phyloP scores from a whole-genome alignment of 2,888 invertebrate genomes.

The Trissolcus brochymenae region DNA sequence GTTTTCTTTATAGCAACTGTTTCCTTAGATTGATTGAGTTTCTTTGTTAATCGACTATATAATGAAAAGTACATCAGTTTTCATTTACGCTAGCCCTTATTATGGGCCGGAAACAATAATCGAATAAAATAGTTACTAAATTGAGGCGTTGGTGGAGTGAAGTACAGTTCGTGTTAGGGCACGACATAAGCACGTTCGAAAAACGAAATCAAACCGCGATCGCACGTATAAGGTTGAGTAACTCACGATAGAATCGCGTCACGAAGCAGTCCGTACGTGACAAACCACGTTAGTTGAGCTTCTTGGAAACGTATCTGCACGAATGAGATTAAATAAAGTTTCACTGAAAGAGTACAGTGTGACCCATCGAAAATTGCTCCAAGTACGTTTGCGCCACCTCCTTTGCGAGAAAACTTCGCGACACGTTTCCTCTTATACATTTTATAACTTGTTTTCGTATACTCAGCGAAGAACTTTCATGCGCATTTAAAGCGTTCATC shows the following conservation, averaged over 20 bases:
- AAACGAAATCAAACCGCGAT: conserved; percentile 59
- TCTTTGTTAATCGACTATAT: too few relatives aligned
- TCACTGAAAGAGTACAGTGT: conserved; percentile 55
- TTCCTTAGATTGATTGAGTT: too few relatives aligned
- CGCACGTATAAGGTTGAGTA: conserved; percentile 56
- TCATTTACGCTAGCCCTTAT: too few relatives aligned
- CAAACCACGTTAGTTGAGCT: conserved; percentile 57
- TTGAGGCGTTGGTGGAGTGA: conserved; percentile 29
- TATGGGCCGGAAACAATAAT: too few relatives aligned
- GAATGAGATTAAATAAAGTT: conserved; percentile 59
- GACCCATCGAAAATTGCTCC: conserved; percentile 51
- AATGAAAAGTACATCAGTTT: too few relatives aligned
- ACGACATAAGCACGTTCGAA: conserved; percentile 48
- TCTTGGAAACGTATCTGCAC: conserved; percentile 58
- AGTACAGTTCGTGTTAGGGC: conserved; percentile 19
- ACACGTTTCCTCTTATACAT: conserved; percentile 54
- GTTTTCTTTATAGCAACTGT: too few relatives aligned
- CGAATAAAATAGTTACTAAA: conserved; percentile 11
- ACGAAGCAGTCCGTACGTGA: conserved; percentile 59
- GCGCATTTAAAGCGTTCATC: conserved; percentile 46
- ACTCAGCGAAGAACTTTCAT: conserved; percentile 41
- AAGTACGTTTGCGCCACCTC: conserved; percentile 44
- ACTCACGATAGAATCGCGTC: conserved; percentile 58
- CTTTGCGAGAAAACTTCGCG: conserved; percentile 49
- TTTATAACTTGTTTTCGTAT: conserved; percentile 54